These are phyloP conservation scores for Polyommatus iphigenia DNA, from an alignment of 2,888 invertebrate species.

Conservation along the genomic window DNA sequence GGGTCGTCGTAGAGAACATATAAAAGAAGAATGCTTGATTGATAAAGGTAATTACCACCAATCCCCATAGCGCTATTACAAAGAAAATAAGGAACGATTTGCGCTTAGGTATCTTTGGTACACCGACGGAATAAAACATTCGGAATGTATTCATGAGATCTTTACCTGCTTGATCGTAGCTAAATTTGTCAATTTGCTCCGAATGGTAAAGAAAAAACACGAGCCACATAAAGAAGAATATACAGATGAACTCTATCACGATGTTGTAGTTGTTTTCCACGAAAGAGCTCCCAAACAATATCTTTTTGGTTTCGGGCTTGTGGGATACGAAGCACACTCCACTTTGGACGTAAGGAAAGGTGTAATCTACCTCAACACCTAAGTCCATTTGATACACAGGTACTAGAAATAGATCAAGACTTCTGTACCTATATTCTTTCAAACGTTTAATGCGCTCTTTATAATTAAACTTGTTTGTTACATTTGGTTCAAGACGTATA, in stretches of 20 bases:
- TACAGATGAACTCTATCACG: neutral
- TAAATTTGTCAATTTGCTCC: neutral
- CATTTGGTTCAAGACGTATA: neutral
- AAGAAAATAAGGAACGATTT: conserved; percentile 25
- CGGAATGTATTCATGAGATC: conserved; percentile 12
- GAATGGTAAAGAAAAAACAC: neutral
- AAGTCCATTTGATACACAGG: conserved; percentile 4
- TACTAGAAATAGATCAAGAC: neutral
- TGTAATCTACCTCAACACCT: neutral
- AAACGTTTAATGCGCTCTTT: neutral
- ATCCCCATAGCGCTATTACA: neutral
- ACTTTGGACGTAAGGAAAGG: conserved; percentile 5
- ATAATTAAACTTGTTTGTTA: neutral
- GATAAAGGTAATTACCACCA: neutral
- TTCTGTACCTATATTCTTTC: neutral
- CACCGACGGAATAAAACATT: neutral
- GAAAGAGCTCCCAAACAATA: neutral
- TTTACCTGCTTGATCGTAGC: conserved; percentile 17
- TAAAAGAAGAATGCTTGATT: neutral
- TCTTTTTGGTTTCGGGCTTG: neutral
- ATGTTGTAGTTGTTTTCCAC: conserved; percentile 11
- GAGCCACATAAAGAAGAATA: conserved; percentile 8
- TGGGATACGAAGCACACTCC: conserved; percentile 16
- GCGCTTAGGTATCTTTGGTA: conserved; percentile 9
- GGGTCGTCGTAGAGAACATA: neutral